Conservation (phyloP, 2,888 invertebrate genomes). For the Ophion slaviceki region DNA sequence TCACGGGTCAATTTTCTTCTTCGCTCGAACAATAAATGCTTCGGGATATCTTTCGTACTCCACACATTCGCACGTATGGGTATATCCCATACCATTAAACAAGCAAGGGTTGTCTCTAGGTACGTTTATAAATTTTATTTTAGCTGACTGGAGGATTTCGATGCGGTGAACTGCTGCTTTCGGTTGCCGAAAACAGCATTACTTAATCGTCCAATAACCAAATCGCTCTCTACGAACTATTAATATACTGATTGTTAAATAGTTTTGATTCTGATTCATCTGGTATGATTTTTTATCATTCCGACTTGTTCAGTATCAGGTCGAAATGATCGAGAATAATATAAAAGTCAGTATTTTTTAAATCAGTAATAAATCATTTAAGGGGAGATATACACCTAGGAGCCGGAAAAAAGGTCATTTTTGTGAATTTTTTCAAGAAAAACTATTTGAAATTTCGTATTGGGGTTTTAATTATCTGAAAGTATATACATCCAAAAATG, state of each 20-base stretch:
- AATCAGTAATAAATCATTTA: too few species aligned
- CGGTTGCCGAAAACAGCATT: background rate
- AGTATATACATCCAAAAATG: too few species aligned
- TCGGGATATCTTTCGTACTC: slow-evolving; percentile 9
- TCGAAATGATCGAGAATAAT: too few species aligned
- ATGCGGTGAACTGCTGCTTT: background rate
- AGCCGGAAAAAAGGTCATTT: too few species aligned
- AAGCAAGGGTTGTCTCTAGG: background rate
- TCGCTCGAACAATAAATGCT: slow-evolving; percentile 46
- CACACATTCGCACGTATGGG: background rate
- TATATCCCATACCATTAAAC: background rate
- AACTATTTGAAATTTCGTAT: too few species aligned
- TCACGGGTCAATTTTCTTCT: slow-evolving; percentile 42
- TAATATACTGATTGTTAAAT: background rate
- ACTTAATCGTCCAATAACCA: background rate
- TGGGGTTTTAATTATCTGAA: too few species aligned
- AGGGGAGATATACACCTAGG: too few species aligned
- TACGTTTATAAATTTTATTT: background rate
- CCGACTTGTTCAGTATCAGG: too few species aligned
- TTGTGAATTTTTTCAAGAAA: too few species aligned
- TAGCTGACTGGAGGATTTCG: background rate
- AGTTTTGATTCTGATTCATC: background rate
- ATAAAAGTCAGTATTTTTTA: too few species aligned
- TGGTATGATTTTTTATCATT: too few species aligned
- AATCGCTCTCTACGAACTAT: background rate